Conservation (phyloP, 2,888 invertebrate genomes). For the Leptothorax acervorum region DNA sequence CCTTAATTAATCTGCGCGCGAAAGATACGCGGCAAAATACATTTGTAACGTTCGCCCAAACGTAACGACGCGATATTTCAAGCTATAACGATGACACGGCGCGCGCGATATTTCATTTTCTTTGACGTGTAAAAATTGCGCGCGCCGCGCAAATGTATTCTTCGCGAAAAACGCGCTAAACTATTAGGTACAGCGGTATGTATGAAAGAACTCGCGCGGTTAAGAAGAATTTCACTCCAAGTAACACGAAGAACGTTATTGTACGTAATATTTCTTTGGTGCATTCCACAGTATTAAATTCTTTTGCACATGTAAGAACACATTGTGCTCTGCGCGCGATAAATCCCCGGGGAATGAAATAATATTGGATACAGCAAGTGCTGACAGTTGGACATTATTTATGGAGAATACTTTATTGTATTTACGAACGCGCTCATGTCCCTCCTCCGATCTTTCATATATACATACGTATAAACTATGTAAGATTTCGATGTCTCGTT, state of each 20-base stretch:
- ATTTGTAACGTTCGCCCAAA: constrained; percentile 46
- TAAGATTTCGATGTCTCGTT: constrained; percentile 35
- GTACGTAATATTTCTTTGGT: constrained; percentile 60
- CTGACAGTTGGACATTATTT: constrained; percentile 53
- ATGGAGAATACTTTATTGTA: constrained; percentile 53
- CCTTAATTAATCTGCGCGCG: constrained; percentile 41
- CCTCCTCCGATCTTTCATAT: constrained; percentile 2
- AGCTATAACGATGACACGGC: constrained; percentile 40
- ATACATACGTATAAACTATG: constrained; percentile 14
- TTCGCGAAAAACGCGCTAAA: constrained; percentile 51
- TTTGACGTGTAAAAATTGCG: constrained; percentile 50
- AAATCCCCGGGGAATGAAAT: constrained; percentile 59
- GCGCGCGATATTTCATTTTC: constrained; percentile 47
- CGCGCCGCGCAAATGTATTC: constrained; percentile 42
- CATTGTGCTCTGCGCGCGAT: constrained; percentile 49
- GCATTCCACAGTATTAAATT: constrained; percentile 56
- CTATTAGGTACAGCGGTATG: constrained; percentile 46
- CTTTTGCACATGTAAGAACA: constrained; percentile 50
- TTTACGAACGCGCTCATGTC: constrained; percentile 34
- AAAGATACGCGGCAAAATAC: constrained; percentile 43
- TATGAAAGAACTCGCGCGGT: constrained; percentile 37
- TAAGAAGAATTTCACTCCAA: constrained; percentile 49
- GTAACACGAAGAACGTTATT: constrained; percentile 50
- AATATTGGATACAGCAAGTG: constrained; percentile 50
- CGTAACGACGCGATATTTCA: constrained; percentile 44